Base-by-base conservation (phyloP, 2,888 invertebrate species). In the Epinotia ramella region DNA sequence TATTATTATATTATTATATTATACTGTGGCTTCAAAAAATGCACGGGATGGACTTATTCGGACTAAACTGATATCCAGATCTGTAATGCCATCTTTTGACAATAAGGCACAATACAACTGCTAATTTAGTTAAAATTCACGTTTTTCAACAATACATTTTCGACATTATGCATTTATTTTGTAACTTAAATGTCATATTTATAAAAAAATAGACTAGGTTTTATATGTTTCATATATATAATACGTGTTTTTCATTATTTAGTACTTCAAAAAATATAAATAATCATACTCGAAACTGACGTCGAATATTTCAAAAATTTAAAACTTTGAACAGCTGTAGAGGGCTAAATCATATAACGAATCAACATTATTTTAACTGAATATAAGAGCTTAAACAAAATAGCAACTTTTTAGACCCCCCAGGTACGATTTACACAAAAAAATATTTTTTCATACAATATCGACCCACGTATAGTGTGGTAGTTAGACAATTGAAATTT, bases 51-150 rank as follows among this genome's bases (percentile, higher is more conserved):
- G 63, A 63, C n/a, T 63, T 63, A 64, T 64, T 64, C 46, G 46
- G 64, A 64, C 64, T 20, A 46, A 64, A 64, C 20, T 64, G 13
- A 20, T 13, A 64, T 46, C 53, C 53, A 53, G 56, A 46, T 65
- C 46, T 49, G 24, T 65, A 20, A 20, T 12, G 65, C 24, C 24
- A 65, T 65, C 49, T 65, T 65, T 65, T 65, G 65, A 65, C 16
- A 65, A 65, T 49, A 65, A 65, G 65, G 65, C 65, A 65, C 65
- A 65, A 65, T 65, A 65, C 65, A 65, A 28, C 65, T 49, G 49
- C 65, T 65, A 65, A 65, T 49, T 13, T 65, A 11, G 49, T 49
- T 49, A 65, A 65, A 49, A 49, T 49, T 7, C 49, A 65, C 24
- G 65, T 49, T 67, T 56, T 67, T 40, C 11, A 56, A 67, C n/a